Evolutionary conservation across 2,113 vertebrate genomes (phyloP), one percentile per base, ranked within the genome.

Genomic region (Phocoena phocoena): DNA sequence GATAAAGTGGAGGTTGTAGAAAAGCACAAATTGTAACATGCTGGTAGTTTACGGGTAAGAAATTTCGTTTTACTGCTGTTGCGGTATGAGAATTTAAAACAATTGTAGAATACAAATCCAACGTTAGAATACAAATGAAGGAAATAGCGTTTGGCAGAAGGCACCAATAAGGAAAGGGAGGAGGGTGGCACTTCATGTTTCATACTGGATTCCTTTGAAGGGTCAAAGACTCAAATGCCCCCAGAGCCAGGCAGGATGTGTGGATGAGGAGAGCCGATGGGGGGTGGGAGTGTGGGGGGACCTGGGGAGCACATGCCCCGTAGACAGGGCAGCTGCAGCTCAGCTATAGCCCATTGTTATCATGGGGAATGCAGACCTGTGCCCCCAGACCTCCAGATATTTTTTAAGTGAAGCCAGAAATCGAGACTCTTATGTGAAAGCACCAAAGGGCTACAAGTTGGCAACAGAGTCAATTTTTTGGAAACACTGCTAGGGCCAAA

Each of bases 371-470:
- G n/a, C 1, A 6, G 82, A 68, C 79, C 71, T 68, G 28, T 77
- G 71, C 71, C 63, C 76, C 86, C 79, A 89, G 53, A 82, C 55
- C 67, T 50, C 94, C 15, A 65, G 62, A 53, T 86, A 93, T 44
- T 96, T 95, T 96, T 97, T 88, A 95, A 97, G 73, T 33, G 67
- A 96, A 97, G 63, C n/a, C 82, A 83, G 65, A 96, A 89, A 73
- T 82, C 47, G 68, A 93, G 77, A 90, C 77, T 87, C 93, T 93
- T 86, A 94, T 93, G 50, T 93, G 86, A 98, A 94, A 86, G 97
- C 82, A 89, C 55, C 50, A 70, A 96, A 92, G 33, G 58, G 92
- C 95, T 96, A 65, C 68, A 93, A 93, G 58, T 91, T 95, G 83
- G 93, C 92, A 93, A 87, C 67, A 50, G 47, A 81, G 62, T 55